Base-by-base conservation (phyloP, 2,888 invertebrate genomes). In the Pristionchus japonicus region DNA sequence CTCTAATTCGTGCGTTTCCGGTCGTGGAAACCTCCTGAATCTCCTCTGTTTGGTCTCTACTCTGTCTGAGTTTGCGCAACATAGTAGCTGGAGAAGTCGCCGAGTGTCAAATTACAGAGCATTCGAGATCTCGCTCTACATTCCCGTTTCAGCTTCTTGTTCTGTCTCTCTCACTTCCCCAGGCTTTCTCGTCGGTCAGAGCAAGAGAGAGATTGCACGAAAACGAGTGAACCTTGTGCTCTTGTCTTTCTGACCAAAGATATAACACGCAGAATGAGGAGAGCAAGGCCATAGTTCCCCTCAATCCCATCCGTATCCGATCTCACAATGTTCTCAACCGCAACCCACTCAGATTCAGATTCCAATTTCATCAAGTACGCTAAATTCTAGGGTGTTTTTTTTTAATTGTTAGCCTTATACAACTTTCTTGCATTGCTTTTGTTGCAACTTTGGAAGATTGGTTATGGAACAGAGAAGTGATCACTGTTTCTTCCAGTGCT, bases 51-150 rank as follows among this genome's bases (percentile, higher is more conserved):
- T 70, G 70, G 70, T 70, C 70, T 40, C 57, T 57, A n/a, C 70
- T 23, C 37, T 70, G 37, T 70, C 70, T 20, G 70, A 70, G 37
- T 70, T 70, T 70, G 31, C 70, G 70, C 37, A 70, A 70, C 70
- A 70, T 70, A 70, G 70, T 70, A 37, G 70, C 17, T 17, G 23
- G 37, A 20, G 70, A 37, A 27, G 64, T 64, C 64, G 64, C 20
- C n/a, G n/a, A 23, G 15, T 37, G 70, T 40, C 70, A 3, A 20
- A 34, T 70, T 70, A 70, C 70, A 70, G 37, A 20, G 17, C 70
- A 70, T 37, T 67, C 70, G 70, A 64, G 61, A 67, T 15, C 20
- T 20, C 43, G 43, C 43, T 43, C 43, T 43, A n/a, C n/a, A n/a
- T n/a, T n/a, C n/a, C n/a, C n/a, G n/a, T n/a, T n/a, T n/a, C n/a